Conservation (phyloP, 1,140 invertebrate genomes). For the Semibalanus balanoides region DNA sequence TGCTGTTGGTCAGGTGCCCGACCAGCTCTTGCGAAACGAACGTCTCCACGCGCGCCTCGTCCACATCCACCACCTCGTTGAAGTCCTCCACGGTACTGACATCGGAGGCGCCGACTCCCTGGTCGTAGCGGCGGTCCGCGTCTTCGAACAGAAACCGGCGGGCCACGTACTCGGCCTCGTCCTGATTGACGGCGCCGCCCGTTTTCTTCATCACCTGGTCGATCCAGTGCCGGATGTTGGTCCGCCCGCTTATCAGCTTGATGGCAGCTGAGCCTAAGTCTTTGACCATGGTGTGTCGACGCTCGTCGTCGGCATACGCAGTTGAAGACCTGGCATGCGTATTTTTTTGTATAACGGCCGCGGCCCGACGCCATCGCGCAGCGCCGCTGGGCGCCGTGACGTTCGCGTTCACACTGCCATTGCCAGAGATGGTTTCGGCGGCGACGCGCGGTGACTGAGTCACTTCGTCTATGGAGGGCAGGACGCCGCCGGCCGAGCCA, state of each 20-base stretch:
- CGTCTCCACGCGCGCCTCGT: conserved; percentile 19
- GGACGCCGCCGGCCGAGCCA: too few species aligned
- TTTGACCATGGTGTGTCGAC: not conserved
- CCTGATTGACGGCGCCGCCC: too few species aligned
- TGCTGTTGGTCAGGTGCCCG: conserved; percentile 18
- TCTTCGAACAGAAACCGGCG: conserved; percentile 2
- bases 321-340: too few species aligned
- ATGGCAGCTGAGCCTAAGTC: not conserved
- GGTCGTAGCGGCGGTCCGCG: not conserved
- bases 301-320: not conserved
- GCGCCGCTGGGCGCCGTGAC: too few species aligned
- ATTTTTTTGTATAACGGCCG: too few species aligned
- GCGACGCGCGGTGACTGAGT: too few species aligned
- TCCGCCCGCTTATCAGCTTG: not conserved
- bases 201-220: not conserved
- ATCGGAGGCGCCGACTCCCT: not conserved
- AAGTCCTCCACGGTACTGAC: conserved; percentile 12
- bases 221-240: not conserved
- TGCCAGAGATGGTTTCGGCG: too few species aligned
- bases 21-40: conserved; percentile 19
- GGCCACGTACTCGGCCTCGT: not conserved
- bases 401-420: too few species aligned
- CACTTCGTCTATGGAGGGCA: too few species aligned
- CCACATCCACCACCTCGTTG: conserved; percentile 18
- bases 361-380: not conserved